phyloP scores from a whole-genome alignment of 2,797 vertebrate species.

The Amazonetta brasiliensis region DNA sequence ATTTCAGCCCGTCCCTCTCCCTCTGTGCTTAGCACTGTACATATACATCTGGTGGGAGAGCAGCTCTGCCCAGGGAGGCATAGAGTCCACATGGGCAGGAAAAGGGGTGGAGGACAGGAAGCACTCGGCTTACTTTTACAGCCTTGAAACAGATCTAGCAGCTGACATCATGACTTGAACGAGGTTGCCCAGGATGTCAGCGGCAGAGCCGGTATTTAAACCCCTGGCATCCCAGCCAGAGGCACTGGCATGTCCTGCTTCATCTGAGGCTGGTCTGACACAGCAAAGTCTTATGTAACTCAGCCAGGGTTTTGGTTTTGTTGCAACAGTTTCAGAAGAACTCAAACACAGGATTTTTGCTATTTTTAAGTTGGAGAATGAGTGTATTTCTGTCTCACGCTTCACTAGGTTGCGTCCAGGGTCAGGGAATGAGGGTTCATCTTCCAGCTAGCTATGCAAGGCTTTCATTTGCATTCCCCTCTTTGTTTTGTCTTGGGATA shows the following conservation, averaged over 20 bases:
- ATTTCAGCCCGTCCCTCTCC: fast-evolving
- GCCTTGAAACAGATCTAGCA: background rate
- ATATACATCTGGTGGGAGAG: fast-evolving
- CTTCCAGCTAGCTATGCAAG: background rate
- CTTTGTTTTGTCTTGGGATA: background rate
- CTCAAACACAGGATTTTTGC: background rate
- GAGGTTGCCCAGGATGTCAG: background rate
- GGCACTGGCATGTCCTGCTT: background rate
- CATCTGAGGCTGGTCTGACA: background rate
- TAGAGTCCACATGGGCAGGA: background rate
- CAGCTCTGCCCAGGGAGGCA: background rate
- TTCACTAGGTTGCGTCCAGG: fast-evolving
- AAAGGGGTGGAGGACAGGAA: background rate
- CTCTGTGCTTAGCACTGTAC: fast-evolving
- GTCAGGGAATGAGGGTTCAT: background rate
- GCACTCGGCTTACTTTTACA: background rate
- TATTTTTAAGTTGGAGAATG: background rate
- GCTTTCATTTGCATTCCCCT: background rate
- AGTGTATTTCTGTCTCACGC: fast-evolving
- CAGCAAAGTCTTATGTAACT: background rate
- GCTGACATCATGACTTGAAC: background rate
- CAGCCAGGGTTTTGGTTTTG: background rate
- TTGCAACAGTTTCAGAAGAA: background rate
- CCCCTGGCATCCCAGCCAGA: background rate
- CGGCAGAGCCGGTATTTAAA: background rate